Evolutionary conservation across 2,888 invertebrate species (phyloP).

Genomic region (Hanleya hanleyi): DNA sequence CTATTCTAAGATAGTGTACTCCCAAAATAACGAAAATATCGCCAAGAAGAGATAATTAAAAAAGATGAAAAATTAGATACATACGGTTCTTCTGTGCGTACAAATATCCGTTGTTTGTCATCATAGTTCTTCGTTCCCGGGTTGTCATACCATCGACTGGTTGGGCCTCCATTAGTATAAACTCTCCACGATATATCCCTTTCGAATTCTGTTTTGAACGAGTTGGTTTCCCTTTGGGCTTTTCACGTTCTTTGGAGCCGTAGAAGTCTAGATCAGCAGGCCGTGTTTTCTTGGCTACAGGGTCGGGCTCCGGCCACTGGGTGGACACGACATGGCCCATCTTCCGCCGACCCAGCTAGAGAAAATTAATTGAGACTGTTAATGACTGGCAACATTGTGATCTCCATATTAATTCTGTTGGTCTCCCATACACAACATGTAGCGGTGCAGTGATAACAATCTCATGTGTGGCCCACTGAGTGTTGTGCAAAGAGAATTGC

Average conservation of each 20-base stretch:
- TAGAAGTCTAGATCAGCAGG: too few relatives aligned
- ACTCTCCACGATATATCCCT: slow-evolving; percentile 38
- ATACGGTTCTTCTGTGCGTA: slow-evolving; percentile 39
- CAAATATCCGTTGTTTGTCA: slow-evolving; percentile 27
- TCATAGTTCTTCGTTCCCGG: neutral
- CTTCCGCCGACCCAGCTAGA: slow-evolving; percentile 25
- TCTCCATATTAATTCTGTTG: too few relatives aligned
- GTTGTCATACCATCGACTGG: slow-evolving; percentile 14
- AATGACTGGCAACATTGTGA: too few relatives aligned
- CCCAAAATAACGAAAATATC: too few relatives aligned
- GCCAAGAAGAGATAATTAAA: too few relatives aligned
- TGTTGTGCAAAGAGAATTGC: too few relatives aligned
- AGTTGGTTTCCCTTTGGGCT: neutral
- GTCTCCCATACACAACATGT: too few relatives aligned
- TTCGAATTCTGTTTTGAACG: neutral
- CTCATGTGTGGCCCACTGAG: too few relatives aligned
- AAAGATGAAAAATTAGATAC: too few relatives aligned
- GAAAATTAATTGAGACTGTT: too few relatives aligned
- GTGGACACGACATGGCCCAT: slow-evolving; percentile 33
- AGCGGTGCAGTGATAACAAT: too few relatives aligned
- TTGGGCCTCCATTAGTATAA: slow-evolving; percentile 33
- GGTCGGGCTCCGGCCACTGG: slow-evolving; percentile 6
- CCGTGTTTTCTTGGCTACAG: neutral
- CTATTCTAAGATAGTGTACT: too few relatives aligned
- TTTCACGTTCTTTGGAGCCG: neutral